Conservation (phyloP, 2,888 invertebrate genomes). For the Parnassius mnemosyne region DNA sequence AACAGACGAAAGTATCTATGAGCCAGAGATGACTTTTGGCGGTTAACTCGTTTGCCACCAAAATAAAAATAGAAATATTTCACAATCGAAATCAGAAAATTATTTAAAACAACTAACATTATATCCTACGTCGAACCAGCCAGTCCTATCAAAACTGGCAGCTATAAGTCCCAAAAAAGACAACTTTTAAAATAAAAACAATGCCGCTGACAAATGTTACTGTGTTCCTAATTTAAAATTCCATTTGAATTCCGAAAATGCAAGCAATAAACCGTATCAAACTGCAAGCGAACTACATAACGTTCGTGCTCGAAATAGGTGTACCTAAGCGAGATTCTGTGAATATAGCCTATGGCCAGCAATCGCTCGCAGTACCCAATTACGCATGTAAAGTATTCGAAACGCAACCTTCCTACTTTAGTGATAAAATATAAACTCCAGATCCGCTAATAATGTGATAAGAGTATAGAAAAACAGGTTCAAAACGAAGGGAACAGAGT, state of each 20-base stretch:
- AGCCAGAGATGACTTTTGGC: no score
- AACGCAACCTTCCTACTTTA: slow-evolving; percentile 36
- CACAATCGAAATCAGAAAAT: background rate
- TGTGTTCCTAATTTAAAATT: slow-evolving; percentile 24
- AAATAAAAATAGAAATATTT: background rate
- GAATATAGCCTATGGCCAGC: slow-evolving; percentile 49
- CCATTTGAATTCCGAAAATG: slow-evolving; percentile 30
- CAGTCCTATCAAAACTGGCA: no score
- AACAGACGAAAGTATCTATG: no score
- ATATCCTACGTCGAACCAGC: no score
- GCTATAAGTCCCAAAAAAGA: no score
- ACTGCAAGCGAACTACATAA: slow-evolving; percentile 36
- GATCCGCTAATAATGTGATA: background rate
- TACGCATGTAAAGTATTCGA: slow-evolving; percentile 31
- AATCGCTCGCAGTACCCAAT: slow-evolving; percentile 41
- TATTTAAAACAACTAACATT: background rate
- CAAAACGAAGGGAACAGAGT: slow-evolving; percentile 27
- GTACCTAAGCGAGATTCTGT: slow-evolving; percentile 36
- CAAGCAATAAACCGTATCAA: slow-evolving; percentile 28
- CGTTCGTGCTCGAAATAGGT: slow-evolving; percentile 46
- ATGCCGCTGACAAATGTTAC: background rate
- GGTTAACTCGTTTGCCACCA: background rate
- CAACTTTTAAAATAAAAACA: background rate
- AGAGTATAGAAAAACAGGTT: slow-evolving; percentile 11
- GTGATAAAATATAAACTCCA: slow-evolving; percentile 37